Percentiles rank a stretch among this genome's conserved stretches.
phyloP scores from a whole-genome alignment of 2,888 invertebrate genomes.

The Stenchaetothrips biformis region DNA sequence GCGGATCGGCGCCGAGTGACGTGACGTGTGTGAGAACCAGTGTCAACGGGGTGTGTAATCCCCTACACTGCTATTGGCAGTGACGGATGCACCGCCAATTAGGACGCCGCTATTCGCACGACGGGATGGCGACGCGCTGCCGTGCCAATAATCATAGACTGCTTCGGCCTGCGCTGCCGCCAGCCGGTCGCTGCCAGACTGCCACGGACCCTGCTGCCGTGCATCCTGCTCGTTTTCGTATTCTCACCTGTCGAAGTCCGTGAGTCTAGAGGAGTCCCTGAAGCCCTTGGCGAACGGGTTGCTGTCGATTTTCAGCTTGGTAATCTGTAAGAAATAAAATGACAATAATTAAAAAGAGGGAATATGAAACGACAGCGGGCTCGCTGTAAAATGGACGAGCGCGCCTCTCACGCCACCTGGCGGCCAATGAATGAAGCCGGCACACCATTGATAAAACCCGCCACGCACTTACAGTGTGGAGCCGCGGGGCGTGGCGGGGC shows the following conservation, averaged over 20 bases:
- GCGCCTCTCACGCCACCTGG: too few relatives aligned
- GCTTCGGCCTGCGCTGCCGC: conserved; percentile 40
- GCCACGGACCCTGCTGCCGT: conserved; percentile 58
- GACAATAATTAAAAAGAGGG: not conserved
- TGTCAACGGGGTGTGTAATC: not conserved
- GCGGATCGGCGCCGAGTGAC: too few relatives aligned
- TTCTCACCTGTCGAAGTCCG: conserved; percentile 66
- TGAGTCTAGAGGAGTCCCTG: conserved; percentile 72
- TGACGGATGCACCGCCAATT: conserved; percentile 16
- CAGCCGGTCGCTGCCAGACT: too few relatives aligned
- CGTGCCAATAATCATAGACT: too few relatives aligned
- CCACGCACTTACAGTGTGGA: not conserved
- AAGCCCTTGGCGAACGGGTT: conserved; percentile 83
- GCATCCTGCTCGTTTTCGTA: conserved; percentile 50
- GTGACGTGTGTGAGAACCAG: conserved; percentile 26
- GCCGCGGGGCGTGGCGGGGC: not conserved
- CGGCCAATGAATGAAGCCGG: not conserved
- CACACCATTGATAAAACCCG: not conserved
- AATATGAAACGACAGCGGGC: not conserved
- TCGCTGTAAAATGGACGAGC: not conserved
- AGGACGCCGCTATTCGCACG: too few relatives aligned
- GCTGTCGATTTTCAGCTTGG: conserved; percentile 77
- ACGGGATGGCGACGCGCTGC: too few relatives aligned
- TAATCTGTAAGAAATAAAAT: conserved; percentile 52
- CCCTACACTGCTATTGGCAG: conserved; percentile 27